phyloP scores from a whole-genome alignment of 2,113 vertebrate genomes.

The Chaetodon trifascialis region DNA sequence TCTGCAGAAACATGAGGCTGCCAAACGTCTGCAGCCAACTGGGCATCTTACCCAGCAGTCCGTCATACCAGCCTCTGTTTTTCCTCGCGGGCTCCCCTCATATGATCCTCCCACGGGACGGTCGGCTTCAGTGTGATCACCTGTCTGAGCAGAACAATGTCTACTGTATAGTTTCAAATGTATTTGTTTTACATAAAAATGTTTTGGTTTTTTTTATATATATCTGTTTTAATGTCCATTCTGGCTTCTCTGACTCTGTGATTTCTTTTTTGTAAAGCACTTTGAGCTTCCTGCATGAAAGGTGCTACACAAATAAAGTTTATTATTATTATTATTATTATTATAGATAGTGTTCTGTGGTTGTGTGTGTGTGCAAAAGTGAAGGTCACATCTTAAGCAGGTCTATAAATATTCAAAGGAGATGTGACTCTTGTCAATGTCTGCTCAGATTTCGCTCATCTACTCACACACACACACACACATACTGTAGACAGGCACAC shows the following conservation, averaged over 20 bases:
- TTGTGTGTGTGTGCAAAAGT: conserved; percentile 17
- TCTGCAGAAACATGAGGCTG: conserved; percentile 63
- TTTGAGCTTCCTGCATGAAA: too few relatives aligned
- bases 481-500: background rate
- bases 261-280: too few relatives aligned
- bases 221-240: too few relatives aligned
- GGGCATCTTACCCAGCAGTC: conserved; percentile 49
- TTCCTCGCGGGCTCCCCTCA: conserved; percentile 33
- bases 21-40: conserved; percentile 57
- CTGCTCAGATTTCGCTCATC: conserved; percentile 61
- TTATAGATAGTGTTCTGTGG: background rate
- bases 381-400: conserved; percentile 76
- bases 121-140: conserved; percentile 49
- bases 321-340: too few relatives aligned
- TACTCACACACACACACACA: conserved; percentile 15
- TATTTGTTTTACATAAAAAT: too few relatives aligned
- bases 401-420: conserved; percentile 74
- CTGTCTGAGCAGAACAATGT: conserved; percentile 58
- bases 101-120: conserved; percentile 41
- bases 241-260: too few relatives aligned
- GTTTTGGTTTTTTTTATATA: too few relatives aligned
- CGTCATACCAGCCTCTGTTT: conserved; percentile 31
- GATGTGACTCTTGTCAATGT: conserved; percentile 53
- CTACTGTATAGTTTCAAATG: conserved; percentile 4
- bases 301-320: too few relatives aligned